Percentiles rank a stretch among this genome's conserved stretches.
Evolutionary conservation across 1,140 invertebrate species (phyloP).

Genomic region (Atta texana): DNA sequence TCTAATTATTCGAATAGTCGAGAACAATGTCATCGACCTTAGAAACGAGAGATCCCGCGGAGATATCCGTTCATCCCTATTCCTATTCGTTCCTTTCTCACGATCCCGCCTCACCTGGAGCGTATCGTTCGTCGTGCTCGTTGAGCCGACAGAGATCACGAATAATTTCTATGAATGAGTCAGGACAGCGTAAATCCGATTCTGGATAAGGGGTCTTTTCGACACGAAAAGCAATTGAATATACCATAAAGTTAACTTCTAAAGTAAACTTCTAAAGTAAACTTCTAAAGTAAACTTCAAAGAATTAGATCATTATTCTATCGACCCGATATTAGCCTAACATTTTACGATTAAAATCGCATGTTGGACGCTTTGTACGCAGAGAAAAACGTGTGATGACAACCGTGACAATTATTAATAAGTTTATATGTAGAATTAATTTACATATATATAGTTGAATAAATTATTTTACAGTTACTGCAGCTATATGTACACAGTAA

Average conservation of each 20-base stretch:
- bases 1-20: conserved; percentile 51
- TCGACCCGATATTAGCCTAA: not conserved
- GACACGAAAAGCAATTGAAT: conserved; percentile 10
- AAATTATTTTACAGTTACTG: too few species aligned
- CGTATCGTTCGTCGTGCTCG: conserved; percentile 74
- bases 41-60: conserved; percentile 55
- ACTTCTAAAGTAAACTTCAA: not conserved
- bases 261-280: not conserved
- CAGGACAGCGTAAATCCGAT: conserved; percentile 34
- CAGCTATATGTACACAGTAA: too few species aligned
- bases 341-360: not conserved
- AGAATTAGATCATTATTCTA: not conserved
- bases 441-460: too few species aligned
- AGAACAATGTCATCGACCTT: conserved; percentile 70
- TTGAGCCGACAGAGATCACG: conserved; percentile 66
- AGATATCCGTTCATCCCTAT: conserved; percentile 63
- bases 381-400: not conserved
- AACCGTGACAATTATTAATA: too few species aligned
- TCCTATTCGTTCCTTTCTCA: conserved; percentile 72
- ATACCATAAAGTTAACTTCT: not conserved
- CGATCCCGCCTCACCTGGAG: conserved; percentile 71
- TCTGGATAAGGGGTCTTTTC: not conserved
- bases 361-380: not conserved
- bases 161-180: conserved; percentile 54
- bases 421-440: too few species aligned